Base-by-base conservation (phyloP, 2,888 invertebrate species). In the Hermaeophaga mercurialis region DNA sequence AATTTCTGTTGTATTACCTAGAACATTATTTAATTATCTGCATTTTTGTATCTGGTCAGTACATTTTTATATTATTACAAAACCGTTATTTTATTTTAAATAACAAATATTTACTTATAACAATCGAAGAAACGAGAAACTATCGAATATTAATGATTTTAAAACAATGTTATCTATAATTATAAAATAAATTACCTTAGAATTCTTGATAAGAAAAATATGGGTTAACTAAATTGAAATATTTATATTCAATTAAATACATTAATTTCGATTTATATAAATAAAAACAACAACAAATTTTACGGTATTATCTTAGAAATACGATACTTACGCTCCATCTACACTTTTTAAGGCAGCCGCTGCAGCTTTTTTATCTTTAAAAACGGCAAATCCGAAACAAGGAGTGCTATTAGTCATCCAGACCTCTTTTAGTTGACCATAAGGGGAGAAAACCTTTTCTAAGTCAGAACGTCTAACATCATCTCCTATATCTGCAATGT, bases 361-460 rank as follows among this genome's bases (percentile, higher is more conserved):
- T 12, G 83, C 83, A 71, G 81, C 80, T 64, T 81, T 80, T 64
- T 79, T 80, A 60, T 80, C 78, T 66, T 80, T 80, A 70, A 76
- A 84, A 7, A 83, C 82, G 45, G 83, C 80, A 75, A 84, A 84
- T n/a, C 83, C 83, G 76, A 84, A 84, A 66, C 83, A 82, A 1
- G 83, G 84, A 7, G 82, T 81, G 63, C 81, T 82, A 59, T 80
- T 79, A 0, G 83, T 83, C 72, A 84, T 78, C 83, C 83, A 84
- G 3, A 83, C 78, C 67, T 84, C 84, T 59, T 78, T 76, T 12
- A 83, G 65, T 14, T 74, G 75, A 1, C 83, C 84, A 70, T 78
- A 83, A 58, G 80, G 81, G 19, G 80, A 76, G 71, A 83, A 84
- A 1, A 79, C 72, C 64, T 79, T 79, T 65, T 81, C 81, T 59